These are phyloP conservation scores for Bombus sibiricus DNA, from an alignment of 1,140 invertebrate species.

Conservation along the genomic window DNA sequence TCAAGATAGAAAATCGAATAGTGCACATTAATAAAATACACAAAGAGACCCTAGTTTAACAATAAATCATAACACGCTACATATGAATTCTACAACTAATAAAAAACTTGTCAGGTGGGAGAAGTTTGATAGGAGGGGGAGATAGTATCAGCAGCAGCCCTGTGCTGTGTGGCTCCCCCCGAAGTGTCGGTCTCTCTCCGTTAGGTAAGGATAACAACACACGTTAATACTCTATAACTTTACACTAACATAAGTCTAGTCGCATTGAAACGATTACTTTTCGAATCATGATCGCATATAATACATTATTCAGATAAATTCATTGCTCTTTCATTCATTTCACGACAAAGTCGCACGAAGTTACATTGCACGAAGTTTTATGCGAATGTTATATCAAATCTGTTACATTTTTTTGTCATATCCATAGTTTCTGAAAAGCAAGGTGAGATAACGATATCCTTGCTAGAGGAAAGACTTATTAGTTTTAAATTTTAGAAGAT, in stretches of 20 bases:
- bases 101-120: constrained; percentile 78
- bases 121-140: constrained; percentile 79
- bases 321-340: constrained; percentile 23
- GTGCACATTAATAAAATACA: constrained; percentile 1
- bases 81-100: constrained; percentile 69
- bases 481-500: neutral
- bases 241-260: constrained; percentile 28
- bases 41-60: constrained; percentile 8
- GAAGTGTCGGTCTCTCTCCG: constrained; percentile 84
- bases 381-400: constrained; percentile 29
- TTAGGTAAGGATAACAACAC: constrained; percentile 81
- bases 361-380: constrained; percentile 56
- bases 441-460: constrained; percentile 43
- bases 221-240: constrained; percentile 45
- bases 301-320: neutral
- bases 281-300: neutral
- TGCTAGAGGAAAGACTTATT: constrained; percentile 4
- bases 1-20: constrained; percentile 41
- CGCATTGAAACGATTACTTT: neutral
- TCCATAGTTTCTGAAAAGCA: constrained; percentile 17
- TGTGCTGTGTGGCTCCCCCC: constrained; percentile 83
- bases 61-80: constrained; percentile 53
- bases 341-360: constrained; percentile 42
- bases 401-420: neutral
- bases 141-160: constrained; percentile 84